phyloP scores from a whole-genome alignment of 2,113 vertebrate genomes.

The Dromiciops gliroides region DNA sequence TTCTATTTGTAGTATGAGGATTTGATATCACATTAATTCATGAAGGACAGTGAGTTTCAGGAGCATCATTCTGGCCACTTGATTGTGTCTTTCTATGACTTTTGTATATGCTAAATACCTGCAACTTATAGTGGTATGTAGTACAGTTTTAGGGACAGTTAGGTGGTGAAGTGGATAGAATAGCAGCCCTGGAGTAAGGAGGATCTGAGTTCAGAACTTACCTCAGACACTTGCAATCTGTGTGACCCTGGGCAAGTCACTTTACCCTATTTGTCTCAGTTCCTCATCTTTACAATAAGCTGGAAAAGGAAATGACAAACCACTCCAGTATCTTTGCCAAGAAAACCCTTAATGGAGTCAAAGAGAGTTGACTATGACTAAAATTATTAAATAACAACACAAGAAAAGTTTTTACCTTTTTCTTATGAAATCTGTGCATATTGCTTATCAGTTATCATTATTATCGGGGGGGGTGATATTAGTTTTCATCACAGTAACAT shows the following conservation, averaged over 20 bases:
- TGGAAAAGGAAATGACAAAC: not conserved
- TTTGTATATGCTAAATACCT: not conserved
- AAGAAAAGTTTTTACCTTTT: not conserved
- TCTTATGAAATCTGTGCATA: not conserved
- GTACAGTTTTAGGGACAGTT: not conserved
- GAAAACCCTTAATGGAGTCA: not conserved
- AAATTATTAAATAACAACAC: not conserved
- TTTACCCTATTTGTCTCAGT: no score
- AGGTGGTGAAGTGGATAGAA: not conserved
- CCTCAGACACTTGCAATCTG: not conserved
- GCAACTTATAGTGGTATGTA: not conserved
- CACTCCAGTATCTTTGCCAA: not conserved
- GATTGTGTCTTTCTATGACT: not conserved
- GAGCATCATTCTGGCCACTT: not conserved
- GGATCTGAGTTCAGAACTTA: not conserved
- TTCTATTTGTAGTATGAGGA: not conserved
- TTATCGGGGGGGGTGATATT: no score
- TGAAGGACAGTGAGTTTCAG: not conserved
- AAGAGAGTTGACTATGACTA: not conserved
- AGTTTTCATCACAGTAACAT: no score
- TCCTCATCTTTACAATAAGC: no score
- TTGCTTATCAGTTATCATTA: not conserved
- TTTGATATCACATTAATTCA: not conserved
- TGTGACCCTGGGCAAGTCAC: not conserved
- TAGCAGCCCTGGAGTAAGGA: not conserved